Evolutionary conservation across 2,888 invertebrate genomes (phyloP).

Genomic region (Athalia rosae): DNA sequence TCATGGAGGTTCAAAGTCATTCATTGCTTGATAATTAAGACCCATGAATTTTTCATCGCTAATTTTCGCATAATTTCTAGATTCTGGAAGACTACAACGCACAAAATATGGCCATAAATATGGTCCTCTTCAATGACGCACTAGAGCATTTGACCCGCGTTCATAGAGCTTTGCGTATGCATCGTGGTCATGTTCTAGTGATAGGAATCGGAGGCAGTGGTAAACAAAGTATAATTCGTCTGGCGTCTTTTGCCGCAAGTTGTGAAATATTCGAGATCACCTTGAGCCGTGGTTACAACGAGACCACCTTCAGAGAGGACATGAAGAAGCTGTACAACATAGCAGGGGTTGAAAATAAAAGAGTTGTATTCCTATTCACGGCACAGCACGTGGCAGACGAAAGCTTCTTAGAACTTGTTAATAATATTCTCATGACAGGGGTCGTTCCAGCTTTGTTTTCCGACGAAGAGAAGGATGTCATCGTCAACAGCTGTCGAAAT

Average conservation of each 20-base stretch:
- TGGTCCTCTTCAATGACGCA: conserved; percentile 94
- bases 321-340: conserved; percentile 86
- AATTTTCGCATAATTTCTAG: conserved; percentile 69
- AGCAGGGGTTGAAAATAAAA: conserved; percentile 87
- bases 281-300: conserved; percentile 90
- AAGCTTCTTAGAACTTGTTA: conserved; percentile 91
- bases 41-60: conserved; percentile 10
- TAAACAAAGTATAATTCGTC: conserved; percentile 86
- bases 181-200: conserved; percentile 88
- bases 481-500: conserved; percentile 82
- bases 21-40: conserved; percentile 27
- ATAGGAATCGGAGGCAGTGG: conserved; percentile 94
- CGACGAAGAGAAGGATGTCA: conserved; percentile 91
- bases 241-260: conserved; percentile 89
- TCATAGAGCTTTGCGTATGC: conserved; percentile 89
- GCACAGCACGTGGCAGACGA: conserved; percentile 89
- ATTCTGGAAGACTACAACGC: conserved; percentile 92
- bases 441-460: conserved; percentile 90
- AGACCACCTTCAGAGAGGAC: conserved; percentile 89
- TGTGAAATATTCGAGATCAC: conserved; percentile 89
- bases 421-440: conserved; percentile 93
- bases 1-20: conserved; percentile 82
- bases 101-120: conserved; percentile 79
- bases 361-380: conserved; percentile 88
- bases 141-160: conserved; percentile 92